phyloP scores from a whole-genome alignment of 2,797 vertebrate genomes.

The Micromesistius poutassou region DNA sequence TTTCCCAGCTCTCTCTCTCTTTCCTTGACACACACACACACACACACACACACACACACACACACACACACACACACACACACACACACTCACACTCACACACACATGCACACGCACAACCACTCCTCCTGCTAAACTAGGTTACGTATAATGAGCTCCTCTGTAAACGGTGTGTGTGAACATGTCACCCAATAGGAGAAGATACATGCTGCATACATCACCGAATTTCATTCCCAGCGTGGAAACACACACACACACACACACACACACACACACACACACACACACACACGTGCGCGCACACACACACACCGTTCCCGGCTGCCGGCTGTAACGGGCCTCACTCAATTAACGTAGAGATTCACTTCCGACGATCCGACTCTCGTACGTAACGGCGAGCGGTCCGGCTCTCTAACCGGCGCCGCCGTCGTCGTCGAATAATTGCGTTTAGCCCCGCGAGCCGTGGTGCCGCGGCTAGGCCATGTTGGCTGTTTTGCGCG shows the following conservation, averaged over 20 bases:
- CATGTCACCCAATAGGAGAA: conserved; percentile 23
- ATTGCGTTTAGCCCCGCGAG: background rate
- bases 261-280: too few relatives aligned
- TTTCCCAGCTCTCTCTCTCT: background rate
- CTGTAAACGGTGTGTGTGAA: conserved; percentile 36
- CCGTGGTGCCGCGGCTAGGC: background rate
- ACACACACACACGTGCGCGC: too few relatives aligned
- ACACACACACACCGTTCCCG: background rate
- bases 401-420: too few relatives aligned
- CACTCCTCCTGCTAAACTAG: conserved; percentile 38
- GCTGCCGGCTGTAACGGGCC: background rate
- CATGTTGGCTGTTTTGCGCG: background rate
- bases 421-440: background rate
- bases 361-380: too few relatives aligned
- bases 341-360: too few relatives aligned
- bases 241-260: too few relatives aligned
- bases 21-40: conserved; percentile 6
- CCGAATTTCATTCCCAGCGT: background rate
- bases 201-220: background rate
- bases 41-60: conserved; percentile 12
- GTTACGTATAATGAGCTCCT: conserved; percentile 55
- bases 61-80: conserved; percentile 18
- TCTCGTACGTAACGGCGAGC: too few relatives aligned
- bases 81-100: background rate
- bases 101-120: conserved; percentile 17